Evolutionary conservation across 2,113 vertebrate genomes (phyloP), one percentile per base, ranked within the genome.

Genomic region (Castor canadensis): DNA sequence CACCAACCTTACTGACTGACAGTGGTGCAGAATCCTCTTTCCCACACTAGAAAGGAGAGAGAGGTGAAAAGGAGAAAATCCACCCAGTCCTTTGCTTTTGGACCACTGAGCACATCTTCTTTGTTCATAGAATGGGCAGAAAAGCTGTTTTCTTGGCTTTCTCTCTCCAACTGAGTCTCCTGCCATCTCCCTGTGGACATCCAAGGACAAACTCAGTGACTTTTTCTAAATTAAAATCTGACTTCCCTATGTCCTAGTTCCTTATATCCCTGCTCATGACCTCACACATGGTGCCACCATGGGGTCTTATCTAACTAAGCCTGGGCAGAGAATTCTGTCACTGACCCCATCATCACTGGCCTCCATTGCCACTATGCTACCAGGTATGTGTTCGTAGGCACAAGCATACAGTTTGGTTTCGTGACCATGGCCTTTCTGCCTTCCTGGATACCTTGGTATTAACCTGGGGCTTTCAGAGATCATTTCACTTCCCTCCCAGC

Each of bases 331-430:
- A 75, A 72, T 56, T 52, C n/a, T 47, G 3, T 45, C 7, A 19
- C 3, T 17, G 49, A 76, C 6, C 13, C 30, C 17, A 1, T 52
- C 56, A 20, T 71, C 67, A 13, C 9, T 22, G 13, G 69, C 24
- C 1, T 86, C 58, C 30, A 12, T n/a, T n/a, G n/a, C n/a, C n/a
- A n/a, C n/a, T n/a, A n/a, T n/a, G n/a, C 73, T 8, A 1, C 24
- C 3, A 0, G 38, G 9, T 30, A 15, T 26, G 30, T 15, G 28
- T 72, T 15, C 13, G 40, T 67, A 82, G 49, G 13, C 43, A 11
- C 0, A 5, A 72, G 1, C 8, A 2, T 30, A 52, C 2, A 17
- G 3, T 64, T 2, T 17, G 12, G 3, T 17, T 40, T 13, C 54
- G 20, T 3, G 10, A n/a, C 6, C n/a, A 12, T 5, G 30, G n/a